Evolutionary conservation across 2,797 vertebrate genomes (phyloP).

Genomic region (Halcyon smyrnensis): DNA sequence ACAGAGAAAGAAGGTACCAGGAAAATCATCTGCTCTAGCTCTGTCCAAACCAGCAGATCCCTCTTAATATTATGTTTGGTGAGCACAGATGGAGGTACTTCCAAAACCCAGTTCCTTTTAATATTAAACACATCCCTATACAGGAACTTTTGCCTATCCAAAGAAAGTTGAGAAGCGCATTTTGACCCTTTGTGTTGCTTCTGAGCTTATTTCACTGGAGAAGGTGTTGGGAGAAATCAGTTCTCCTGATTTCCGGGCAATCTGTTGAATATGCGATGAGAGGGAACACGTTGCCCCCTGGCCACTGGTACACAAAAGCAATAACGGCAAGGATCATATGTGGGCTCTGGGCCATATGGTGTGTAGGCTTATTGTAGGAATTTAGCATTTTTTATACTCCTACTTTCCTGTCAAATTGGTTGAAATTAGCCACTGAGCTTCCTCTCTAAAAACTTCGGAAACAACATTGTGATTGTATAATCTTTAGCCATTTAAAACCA

Average conservation of each 20-base stretch:
- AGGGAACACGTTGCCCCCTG: constrained; percentile 35
- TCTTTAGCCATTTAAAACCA: background rate
- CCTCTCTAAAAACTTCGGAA: background rate
- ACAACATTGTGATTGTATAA: background rate
- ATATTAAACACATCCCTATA: background rate
- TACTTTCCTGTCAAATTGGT: constrained; percentile 46
- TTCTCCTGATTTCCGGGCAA: background rate
- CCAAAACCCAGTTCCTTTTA: background rate
- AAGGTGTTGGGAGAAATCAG: background rate
- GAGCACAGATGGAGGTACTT: background rate
- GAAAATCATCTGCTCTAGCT: background rate
- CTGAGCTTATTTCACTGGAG: background rate
- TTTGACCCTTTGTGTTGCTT: background rate
- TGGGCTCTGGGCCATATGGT: constrained; percentile 56
- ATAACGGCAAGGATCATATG: constrained; percentile 25
- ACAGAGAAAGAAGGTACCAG: background rate
- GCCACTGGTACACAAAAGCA: constrained; percentile 26
- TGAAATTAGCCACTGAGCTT: constrained; percentile 54
- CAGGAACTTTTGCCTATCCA: background rate
- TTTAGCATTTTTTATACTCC: constrained; percentile 55
- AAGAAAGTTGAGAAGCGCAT: fast-evolving
- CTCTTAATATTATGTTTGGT: background rate
- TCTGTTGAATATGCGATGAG: constrained; percentile 17
- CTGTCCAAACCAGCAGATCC: background rate
- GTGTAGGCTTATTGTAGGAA: constrained; percentile 62